These are phyloP conservation scores for Chiloscyllium punctatum DNA, from an alignment of 2,797 vertebrate genomes.

Conservation along the genomic window DNA sequence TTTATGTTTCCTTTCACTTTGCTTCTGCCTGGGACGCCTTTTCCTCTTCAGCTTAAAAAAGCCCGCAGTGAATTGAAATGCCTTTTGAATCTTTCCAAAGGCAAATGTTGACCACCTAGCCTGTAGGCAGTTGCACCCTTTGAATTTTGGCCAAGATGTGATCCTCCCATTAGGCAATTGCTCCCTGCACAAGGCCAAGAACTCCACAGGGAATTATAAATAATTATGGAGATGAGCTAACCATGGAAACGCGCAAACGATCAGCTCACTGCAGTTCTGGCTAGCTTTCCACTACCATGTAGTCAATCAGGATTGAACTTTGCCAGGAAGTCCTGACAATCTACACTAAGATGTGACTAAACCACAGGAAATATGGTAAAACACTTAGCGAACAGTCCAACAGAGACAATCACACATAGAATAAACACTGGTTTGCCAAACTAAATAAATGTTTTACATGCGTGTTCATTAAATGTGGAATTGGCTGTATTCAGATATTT, in stretches of 20 bases:
- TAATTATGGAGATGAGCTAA: constrained; percentile 31
- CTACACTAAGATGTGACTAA: constrained; percentile 26
- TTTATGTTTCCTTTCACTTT: constrained; percentile 19
- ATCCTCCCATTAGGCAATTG: constrained; percentile 10
- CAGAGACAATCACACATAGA: background rate
- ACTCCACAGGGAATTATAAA: constrained; percentile 15
- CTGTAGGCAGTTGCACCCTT: constrained; percentile 6
- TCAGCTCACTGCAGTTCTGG: background rate
- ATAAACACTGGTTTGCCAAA: background rate
- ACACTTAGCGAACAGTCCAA: background rate
- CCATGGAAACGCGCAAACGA: constrained; percentile 25
- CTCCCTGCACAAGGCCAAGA: background rate
- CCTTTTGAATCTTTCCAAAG: constrained; percentile 9
- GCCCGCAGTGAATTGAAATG: background rate
- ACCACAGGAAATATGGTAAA: constrained; percentile 29
- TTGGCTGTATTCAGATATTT: constrained; percentile 3
- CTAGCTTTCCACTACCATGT: background rate
- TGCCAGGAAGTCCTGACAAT: constrained; percentile 18
- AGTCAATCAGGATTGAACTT: constrained; percentile 6
- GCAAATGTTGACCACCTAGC: constrained; percentile 25
- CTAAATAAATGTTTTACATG: background rate
- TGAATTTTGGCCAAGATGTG: constrained; percentile 3
- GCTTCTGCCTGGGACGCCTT: constrained; percentile 7
- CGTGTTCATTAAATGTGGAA: background rate
- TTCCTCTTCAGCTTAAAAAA: constrained; percentile 19